phyloP scores from a whole-genome alignment of 2,113 vertebrate species.

The Semicossyphus pulcher region DNA sequence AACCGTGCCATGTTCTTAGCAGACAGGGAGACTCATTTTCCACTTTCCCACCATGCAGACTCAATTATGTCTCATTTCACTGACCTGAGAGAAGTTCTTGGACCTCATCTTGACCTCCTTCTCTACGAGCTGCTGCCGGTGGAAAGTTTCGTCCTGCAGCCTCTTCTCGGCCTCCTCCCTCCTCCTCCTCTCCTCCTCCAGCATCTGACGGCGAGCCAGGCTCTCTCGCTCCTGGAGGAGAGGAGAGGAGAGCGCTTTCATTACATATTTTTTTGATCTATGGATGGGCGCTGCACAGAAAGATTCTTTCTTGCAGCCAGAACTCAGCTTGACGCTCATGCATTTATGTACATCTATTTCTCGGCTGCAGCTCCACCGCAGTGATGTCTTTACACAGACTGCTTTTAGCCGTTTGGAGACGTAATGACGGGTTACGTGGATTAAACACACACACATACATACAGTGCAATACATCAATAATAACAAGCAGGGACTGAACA shows the following conservation, averaged over 20 bases:
- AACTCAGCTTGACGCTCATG: slow-evolving; percentile 23
- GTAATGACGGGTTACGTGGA: background rate
- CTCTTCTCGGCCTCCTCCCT: slow-evolving; percentile 91
- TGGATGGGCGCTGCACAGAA: slow-evolving; percentile 5
- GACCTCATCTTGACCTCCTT: slow-evolving; percentile 96
- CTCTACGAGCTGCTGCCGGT: slow-evolving; percentile 93
- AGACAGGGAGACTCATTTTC: background rate
- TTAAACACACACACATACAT: background rate
- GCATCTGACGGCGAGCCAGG: slow-evolving; percentile 88
- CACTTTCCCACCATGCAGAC: slow-evolving; percentile 2
- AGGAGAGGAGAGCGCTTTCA: background rate
- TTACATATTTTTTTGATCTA: slow-evolving; percentile 45
- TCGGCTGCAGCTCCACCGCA: background rate
- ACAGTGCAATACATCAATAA: background rate
- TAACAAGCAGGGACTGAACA: no score
- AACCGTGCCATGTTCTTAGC: background rate
- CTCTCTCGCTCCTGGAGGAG: slow-evolving; percentile 90
- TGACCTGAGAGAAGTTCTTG: slow-evolving; percentile 96
- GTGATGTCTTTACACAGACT: background rate
- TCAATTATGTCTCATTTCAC: slow-evolving; percentile 8
- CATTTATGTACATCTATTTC: slow-evolving; percentile 30
- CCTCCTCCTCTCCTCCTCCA: slow-evolving; percentile 92
- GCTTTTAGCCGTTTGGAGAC: slow-evolving; percentile 1
- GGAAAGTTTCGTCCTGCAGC: slow-evolving; percentile 90
- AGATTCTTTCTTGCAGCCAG: background rate